These are phyloP conservation scores for Holothuria glaberrima DNA, from an alignment of 35 echinoderm and acorn worm species.

Conservation along the genomic window DNA sequence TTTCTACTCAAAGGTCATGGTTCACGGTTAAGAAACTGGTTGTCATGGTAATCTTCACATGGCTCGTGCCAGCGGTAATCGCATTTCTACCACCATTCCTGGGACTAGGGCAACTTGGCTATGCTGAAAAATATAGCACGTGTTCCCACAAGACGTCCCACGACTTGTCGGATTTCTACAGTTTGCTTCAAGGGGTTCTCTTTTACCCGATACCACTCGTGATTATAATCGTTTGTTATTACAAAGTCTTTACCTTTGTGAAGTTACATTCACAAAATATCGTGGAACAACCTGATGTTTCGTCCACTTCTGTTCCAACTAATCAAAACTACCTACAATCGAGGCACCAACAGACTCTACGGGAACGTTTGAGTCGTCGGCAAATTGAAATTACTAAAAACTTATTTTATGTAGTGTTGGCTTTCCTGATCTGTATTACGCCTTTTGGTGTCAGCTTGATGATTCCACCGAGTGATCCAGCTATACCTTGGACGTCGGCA, in stretches of 20 bases:
- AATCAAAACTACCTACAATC: constrained; percentile 1
- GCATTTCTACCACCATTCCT: constrained; percentile 62
- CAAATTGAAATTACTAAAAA: constrained; percentile 92
- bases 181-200: constrained; percentile 40
- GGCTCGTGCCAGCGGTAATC: constrained; percentile 56
- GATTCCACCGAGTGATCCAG: constrained; percentile 84
- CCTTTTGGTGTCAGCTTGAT: constrained; percentile 75
- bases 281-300: neutral
- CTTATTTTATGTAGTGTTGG: constrained; percentile 82
- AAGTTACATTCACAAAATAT: constrained; percentile 58
- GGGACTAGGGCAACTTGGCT: constrained; percentile 68
- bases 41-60: constrained; percentile 61
- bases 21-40: constrained; percentile 39
- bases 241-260: constrained; percentile 48
- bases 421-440: constrained; percentile 78
- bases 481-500: constrained; percentile 80
- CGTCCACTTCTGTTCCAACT: neutral
- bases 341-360: neutral
- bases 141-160: constrained; percentile 62
- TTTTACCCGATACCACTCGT: constrained; percentile 66
- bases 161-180: constrained; percentile 59
- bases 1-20: constrained; percentile 4
- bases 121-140: constrained; percentile 58
- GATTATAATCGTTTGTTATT: constrained; percentile 60
- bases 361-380: constrained; percentile 44